Evolutionary conservation across 2,888 invertebrate genomes (phyloP), one percentile per base, ranked within the genome.

Genomic region (Cactoblastis cactorum): DNA sequence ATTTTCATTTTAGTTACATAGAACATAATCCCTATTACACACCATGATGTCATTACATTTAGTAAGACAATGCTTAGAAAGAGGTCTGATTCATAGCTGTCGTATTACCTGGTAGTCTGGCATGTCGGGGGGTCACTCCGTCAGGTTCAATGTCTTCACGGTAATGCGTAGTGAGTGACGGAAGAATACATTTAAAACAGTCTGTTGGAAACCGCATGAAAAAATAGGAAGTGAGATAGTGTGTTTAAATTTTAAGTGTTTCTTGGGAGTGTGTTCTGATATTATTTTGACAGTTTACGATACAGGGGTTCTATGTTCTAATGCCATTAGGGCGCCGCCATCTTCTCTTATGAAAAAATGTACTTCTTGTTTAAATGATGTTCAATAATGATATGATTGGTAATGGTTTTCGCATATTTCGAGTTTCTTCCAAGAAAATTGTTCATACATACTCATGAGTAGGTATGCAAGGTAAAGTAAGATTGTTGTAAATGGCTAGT

Each of bases 61-160:
- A 61, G 59, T 62, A 59, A 53, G 58, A 53, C 55, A 65, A 60
- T 61, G 58, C 66, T 74, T 71, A 63, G 65, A 74, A 74, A 43
- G 63, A 65, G 56, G 52, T 53, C 69, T 81, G 78, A 80, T 74
- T 82, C 81, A 82, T 78, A 68, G 64, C 63, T 67, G 63, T 62
- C 65, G 65, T 63, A 61, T 67, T n/a, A 67, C 64, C 57, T 41
- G 60, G 56, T 55, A n/a, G 66, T 65, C 57, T 65, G 69, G 63
- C 65, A 66, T 75, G 78, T 74, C 74, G 70, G 65, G 67, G 69
- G 79, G 80, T 83, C 83, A 80, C 71, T 68, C 69, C 65, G 63
- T 60, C 74, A 82, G 72, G 85, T 83, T 82, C 81, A 84, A 76
- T 77, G 83, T 80, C 75, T 82, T 62, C 65, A 62, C 62, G 69